These are phyloP conservation scores for Coracias cyanogaster DNA, from an alignment of 2,797 vertebrate genomes.

Conservation along the genomic window DNA sequence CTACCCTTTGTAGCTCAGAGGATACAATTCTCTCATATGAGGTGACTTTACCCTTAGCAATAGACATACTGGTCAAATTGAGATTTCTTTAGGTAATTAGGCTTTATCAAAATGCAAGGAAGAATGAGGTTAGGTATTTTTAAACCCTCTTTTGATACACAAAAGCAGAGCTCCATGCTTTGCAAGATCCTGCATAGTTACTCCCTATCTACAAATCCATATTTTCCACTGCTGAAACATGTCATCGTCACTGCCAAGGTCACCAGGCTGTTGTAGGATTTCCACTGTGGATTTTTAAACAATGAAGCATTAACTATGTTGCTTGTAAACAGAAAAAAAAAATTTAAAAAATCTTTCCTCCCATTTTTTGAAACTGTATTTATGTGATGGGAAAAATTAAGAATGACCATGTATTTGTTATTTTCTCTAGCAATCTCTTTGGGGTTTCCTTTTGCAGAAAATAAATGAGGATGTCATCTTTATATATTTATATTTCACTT, in stretches of 20 bases:
- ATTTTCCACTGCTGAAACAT: not conserved
- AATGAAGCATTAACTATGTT: not conserved
- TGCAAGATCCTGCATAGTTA: not conserved
- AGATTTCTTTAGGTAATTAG: slow-evolving; percentile 18
- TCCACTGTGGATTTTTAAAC: not conserved
- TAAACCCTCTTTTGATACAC: not conserved
- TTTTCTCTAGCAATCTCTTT: not conserved
- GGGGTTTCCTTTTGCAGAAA: not conserved
- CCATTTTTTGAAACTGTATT: not conserved
- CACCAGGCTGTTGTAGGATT: not conserved
- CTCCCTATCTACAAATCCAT: not conserved
- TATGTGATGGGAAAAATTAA: not conserved
- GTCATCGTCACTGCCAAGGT: not conserved
- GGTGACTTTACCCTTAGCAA: not conserved
- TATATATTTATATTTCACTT: not conserved
- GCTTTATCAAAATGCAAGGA: not conserved
- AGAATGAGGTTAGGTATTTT: not conserved
- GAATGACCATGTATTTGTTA: not conserved
- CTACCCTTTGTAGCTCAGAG: not conserved
- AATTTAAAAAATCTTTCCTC: not conserved
- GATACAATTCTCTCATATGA: not conserved
- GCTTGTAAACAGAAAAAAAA: not conserved
- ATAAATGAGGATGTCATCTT: not conserved
- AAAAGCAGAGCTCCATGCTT: not conserved
- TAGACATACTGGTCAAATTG: not conserved